A percentile compares a stretch with the other conserved stretches of the same genome.
phyloP scores from a whole-genome alignment of 2,797 vertebrate genomes.

The Xiphophorus birchmanni region DNA sequence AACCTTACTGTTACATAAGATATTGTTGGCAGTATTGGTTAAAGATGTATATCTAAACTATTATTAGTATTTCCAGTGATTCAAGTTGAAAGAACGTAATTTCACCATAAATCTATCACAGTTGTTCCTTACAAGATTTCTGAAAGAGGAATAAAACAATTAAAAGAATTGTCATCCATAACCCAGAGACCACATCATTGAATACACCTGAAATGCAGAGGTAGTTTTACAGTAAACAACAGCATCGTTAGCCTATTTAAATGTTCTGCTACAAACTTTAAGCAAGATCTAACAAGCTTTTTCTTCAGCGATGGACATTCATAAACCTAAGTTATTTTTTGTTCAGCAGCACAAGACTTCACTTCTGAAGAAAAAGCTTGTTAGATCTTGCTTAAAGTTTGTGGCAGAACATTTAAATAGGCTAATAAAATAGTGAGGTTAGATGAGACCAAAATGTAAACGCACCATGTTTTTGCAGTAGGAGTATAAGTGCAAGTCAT shows the following conservation, averaged over 20 bases:
- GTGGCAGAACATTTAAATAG: not conserved
- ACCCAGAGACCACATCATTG: not conserved
- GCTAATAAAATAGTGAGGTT: not conserved
- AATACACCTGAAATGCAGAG: not conserved
- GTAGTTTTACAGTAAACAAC: not conserved
- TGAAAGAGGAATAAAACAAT: not conserved
- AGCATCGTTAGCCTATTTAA: not conserved
- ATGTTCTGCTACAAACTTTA: not conserved
- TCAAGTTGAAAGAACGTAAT: not conserved
- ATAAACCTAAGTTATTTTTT: too few species aligned
- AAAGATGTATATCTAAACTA: not conserved
- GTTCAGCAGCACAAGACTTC: not conserved
- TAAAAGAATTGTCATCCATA: not conserved
- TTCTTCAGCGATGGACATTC: too few species aligned
- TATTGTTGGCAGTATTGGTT: not conserved
- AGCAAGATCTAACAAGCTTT: too few species aligned
- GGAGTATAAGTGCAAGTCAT: not conserved
- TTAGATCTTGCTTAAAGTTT: not conserved
- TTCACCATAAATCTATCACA: not conserved
- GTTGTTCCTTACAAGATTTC: not conserved
- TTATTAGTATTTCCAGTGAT: not conserved
- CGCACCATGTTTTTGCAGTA: not conserved
- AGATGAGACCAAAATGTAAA: not conserved
- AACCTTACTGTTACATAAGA: not conserved
- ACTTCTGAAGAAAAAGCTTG: not conserved